phyloP scores from a whole-genome alignment of 2,888 invertebrate genomes.

The Lingula anatina region DNA sequence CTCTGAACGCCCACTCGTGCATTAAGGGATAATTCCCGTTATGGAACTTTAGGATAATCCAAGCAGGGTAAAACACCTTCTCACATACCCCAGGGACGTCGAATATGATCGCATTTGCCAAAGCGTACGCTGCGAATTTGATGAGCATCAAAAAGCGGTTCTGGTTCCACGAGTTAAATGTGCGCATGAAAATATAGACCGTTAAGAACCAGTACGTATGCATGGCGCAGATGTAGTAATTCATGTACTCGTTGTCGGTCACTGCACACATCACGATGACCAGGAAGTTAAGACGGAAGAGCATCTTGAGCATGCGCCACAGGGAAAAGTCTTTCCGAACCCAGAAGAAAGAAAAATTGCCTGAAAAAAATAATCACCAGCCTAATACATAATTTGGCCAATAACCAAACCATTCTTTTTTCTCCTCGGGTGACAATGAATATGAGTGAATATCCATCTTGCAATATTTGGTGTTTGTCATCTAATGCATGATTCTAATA shows the following conservation, averaged over 20 bases:
- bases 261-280: conserved; percentile 25
- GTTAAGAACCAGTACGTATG: conserved; percentile 40
- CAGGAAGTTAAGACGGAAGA: conserved; percentile 38
- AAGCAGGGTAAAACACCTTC: conserved; percentile 23
- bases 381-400: no score
- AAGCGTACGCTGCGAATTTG: conserved; percentile 25
- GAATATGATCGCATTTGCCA: conserved; percentile 25
- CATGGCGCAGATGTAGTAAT: conserved; percentile 43
- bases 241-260: conserved; percentile 33
- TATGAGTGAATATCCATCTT: not conserved
- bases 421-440: not conserved
- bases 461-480: no score
- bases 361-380: conserved; percentile 20
- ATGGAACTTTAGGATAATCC: conserved; percentile 21
- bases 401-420: not conserved
- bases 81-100: conserved; percentile 21
- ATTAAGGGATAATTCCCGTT: conserved; percentile 16
- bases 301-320: conserved; percentile 34
- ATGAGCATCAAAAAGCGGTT: conserved; percentile 22
- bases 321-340: conserved; percentile 27
- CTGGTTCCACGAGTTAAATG: conserved; percentile 24
- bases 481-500: no score
- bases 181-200: conserved; percentile 30
- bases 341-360: conserved; percentile 43
- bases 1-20: conserved; percentile 34